Evolutionary conservation across 2,888 invertebrate genomes (phyloP).

Genomic region (Amphipoea oculea): DNA sequence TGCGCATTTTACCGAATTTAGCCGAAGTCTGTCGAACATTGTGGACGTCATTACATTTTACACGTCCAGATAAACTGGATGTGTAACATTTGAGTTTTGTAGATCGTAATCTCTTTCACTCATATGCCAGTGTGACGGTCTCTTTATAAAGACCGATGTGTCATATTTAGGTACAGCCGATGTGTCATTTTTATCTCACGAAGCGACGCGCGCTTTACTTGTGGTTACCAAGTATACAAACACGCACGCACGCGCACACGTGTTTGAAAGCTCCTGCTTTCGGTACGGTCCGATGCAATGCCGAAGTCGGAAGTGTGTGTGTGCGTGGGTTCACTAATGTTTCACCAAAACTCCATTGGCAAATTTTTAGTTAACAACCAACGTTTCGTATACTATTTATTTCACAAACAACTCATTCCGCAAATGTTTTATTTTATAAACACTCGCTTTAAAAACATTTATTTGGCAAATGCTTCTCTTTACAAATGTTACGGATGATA

Average conservation of each 20-base stretch:
- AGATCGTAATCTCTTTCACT: not conserved
- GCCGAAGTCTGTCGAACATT: constrained; percentile 9
- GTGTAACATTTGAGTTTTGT: not conserved
- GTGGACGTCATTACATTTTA: not conserved
- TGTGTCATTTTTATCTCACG: not conserved
- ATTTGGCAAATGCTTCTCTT: no score
- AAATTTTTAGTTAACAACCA: no score
- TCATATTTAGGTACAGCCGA: not conserved
- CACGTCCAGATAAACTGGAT: not conserved
- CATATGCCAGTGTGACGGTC: not conserved
- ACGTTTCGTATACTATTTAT: no score
- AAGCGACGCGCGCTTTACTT: not conserved
- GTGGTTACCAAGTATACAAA: not conserved
- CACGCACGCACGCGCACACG: no score
- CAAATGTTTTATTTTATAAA: no score
- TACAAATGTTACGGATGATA: no score
- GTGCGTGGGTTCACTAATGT: no score
- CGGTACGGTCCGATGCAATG: not conserved
- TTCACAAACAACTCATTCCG: no score
- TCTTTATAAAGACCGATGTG: not conserved
- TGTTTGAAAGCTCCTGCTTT: no score
- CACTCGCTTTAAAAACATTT: no score
- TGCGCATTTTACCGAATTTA: constrained; percentile 74
- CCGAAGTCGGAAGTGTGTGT: not conserved
- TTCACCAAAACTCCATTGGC: no score